Percentiles rank a stretch among this genome's conserved stretches.
phyloP scores from a whole-genome alignment of 2,888 invertebrate genomes.

The Monochamus alternatus region DNA sequence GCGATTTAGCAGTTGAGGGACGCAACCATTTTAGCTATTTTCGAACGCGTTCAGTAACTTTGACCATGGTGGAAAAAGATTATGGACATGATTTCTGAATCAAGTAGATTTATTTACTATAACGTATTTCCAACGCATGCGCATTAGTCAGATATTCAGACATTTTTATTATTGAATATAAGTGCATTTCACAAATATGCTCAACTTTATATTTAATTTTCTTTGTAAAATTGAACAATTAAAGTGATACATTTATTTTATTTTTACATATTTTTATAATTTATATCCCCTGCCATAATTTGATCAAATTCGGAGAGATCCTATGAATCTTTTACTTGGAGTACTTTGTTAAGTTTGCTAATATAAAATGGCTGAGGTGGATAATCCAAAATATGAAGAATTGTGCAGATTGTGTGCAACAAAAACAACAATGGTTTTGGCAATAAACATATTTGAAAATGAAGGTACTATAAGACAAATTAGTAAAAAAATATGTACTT shows the following conservation, averaged over 20 bases:
- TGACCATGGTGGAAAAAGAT: too few relatives aligned
- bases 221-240: not conserved
- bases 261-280: not conserved
- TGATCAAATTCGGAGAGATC: not conserved
- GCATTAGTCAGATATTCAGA: too few relatives aligned
- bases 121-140: too few relatives aligned
- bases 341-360: slow-evolving; percentile 22
- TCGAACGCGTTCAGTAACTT: too few relatives aligned
- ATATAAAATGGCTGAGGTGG: slow-evolving; percentile 39
- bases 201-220: slow-evolving; percentile 9
- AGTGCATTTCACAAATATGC: slow-evolving; percentile 29
- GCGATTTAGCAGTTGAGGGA: too few relatives aligned
- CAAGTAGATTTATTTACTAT: too few relatives aligned
- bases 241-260: slow-evolving; percentile 8
- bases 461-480: slow-evolving; percentile 73
- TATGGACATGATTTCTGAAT: too few relatives aligned
- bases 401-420: slow-evolving; percentile 69
- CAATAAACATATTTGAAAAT: slow-evolving; percentile 68
- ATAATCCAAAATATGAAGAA: slow-evolving; percentile 62
- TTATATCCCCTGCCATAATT: not conserved
- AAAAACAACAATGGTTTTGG: slow-evolving; percentile 66
- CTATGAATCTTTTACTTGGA: not conserved
- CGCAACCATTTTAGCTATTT: too few relatives aligned
- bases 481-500: slow-evolving; percentile 74
- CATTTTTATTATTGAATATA: slow-evolving; percentile 11